Evolutionary conservation across 2,113 vertebrate genomes (phyloP).

Genomic region (Sinocyclocheilus anophthalmus): DNA sequence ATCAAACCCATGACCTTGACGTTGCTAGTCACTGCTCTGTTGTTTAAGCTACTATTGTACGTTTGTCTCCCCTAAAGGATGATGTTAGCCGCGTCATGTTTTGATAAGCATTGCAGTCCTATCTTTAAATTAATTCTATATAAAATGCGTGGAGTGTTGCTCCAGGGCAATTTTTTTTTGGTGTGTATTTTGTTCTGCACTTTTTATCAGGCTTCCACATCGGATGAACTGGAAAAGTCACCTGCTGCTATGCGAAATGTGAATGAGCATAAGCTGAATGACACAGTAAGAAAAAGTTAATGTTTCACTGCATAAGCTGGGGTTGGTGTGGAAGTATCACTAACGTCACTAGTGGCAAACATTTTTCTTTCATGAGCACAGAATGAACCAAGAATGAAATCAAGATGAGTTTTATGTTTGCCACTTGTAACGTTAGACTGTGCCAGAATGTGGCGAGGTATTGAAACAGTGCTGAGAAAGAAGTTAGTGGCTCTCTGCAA

Average conservation of each 20-base stretch:
- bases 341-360: constrained; percentile 15
- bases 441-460: background rate
- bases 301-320: constrained; percentile 49
- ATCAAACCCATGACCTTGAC: background rate
- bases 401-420: constrained; percentile 27
- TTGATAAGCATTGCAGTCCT: constrained; percentile 4
- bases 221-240: constrained; percentile 44
- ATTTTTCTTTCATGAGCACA: constrained; percentile 31
- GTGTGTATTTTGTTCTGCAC: too few relatives aligned
- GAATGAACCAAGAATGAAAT: constrained; percentile 37
- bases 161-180: too few relatives aligned
- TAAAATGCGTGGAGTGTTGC: constrained; percentile 18
- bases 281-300: constrained; percentile 48
- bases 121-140: background rate
- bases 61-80: background rate
- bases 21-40: background rate
- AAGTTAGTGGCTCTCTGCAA: constrained; percentile 42
- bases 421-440: background rate
- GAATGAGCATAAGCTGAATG: constrained; percentile 41
- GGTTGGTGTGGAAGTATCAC: constrained; percentile 28
- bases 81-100: background rate
- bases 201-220: constrained; percentile 41
- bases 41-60: background rate
- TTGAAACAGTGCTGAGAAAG: constrained; percentile 1
- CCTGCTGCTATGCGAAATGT: constrained; percentile 38